phyloP scores from a whole-genome alignment of 2,888 invertebrate species.

The Drosophila eohydei region DNA sequence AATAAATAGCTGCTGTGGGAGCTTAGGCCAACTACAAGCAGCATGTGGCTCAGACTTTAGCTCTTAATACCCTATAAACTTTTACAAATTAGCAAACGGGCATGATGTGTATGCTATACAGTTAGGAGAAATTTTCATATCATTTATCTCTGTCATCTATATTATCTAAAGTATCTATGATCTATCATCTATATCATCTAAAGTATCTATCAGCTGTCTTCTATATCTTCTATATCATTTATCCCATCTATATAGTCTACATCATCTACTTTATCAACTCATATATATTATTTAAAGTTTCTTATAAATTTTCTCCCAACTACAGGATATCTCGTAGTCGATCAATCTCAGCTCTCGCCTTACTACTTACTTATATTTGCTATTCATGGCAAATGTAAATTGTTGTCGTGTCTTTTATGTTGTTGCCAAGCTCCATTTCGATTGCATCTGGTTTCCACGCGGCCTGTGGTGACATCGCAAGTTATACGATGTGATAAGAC shows the following conservation, averaged over 20 bases:
- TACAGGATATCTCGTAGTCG: constrained; percentile 3
- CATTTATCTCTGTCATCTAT: neutral
- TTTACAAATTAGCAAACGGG: neutral
- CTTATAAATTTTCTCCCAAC: neutral
- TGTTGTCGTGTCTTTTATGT: constrained; percentile 57
- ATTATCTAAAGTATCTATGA: neutral
- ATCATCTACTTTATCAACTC: neutral
- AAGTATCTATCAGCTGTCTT: no score
- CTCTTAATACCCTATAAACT: constrained; percentile 24
- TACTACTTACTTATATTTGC: constrained; percentile 47
- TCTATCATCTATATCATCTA: neutral
- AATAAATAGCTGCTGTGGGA: constrained; percentile 50
- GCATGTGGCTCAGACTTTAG: constrained; percentile 24
- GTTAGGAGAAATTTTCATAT: neutral
- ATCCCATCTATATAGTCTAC: neutral
- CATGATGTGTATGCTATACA: neutral
- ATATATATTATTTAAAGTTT: neutral
- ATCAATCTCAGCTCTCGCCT: neutral
- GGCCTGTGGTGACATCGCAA: constrained; percentile 82
- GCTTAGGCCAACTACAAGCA: constrained; percentile 40
- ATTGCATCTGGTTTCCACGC: constrained; percentile 47
- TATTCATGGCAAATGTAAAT: constrained; percentile 56
- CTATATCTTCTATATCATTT: no score
- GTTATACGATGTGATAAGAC: constrained; percentile 85
- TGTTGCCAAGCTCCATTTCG: constrained; percentile 43